Evolutionary conservation across 2,797 vertebrate species (phyloP), one percentile per base, ranked within the genome.

Genomic region (Decapterus maruadsi): DNA sequence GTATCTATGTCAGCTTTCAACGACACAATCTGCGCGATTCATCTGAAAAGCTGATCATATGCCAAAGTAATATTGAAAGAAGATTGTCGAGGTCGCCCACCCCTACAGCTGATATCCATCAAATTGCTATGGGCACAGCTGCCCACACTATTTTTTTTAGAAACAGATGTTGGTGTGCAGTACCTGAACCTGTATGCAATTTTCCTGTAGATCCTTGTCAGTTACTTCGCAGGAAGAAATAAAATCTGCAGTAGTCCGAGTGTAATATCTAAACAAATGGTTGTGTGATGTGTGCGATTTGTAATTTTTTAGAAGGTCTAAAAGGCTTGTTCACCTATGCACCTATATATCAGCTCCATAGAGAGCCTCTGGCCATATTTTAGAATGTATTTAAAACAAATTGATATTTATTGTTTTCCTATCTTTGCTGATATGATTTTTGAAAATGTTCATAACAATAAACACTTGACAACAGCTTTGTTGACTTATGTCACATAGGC

Each of bases 391-490:
- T 66, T 69, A 66, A 46, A 60, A 74, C 51, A 48, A 64, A 34
- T 58, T 77, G 61, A 78, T 76, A 26, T 50, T 38, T 54, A 26
- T 72, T 62, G 50, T 80, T 80, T 72, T 71, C 57, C 26, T 19
- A 29, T 77, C 38, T 69, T 74, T 87, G 69, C 64, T 88, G 66
- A 75, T 54, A 60, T 83, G 64, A 67, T 79, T 91, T 92, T 90
- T 85, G 82, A 86, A 85, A 80, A 78, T 80, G 59, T 54, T 84
- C 43, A 83, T 80, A 46, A 77, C 43, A 91, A 93, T 90, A 89
- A 91, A 90, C 84, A 77, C 63, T 45, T 77, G 34, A 81, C 4
- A 70, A 71, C 62, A 53, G 46, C 3, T 38, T 36, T 73, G 26
- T 19, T 77, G 58, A 55, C 58, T 73, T 50, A 6, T 20, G 20